Conservation (phyloP, 2,797 vertebrate genomes). For the Pygocentrus nattereri region DNA sequence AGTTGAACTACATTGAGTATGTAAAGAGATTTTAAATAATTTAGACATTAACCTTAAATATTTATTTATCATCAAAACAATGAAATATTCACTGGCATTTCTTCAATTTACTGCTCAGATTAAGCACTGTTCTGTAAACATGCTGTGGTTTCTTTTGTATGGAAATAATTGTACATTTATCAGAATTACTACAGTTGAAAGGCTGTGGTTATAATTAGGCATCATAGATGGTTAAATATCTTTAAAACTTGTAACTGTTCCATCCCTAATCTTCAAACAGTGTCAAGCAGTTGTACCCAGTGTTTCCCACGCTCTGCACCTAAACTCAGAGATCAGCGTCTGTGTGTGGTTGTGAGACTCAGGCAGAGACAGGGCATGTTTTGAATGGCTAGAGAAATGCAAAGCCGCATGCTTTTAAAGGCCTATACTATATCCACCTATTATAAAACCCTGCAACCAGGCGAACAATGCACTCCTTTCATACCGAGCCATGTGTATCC, state of each 20-base stretch:
- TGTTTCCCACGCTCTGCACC: slow-evolving; percentile 10
- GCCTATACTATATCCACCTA: slow-evolving; percentile 25
- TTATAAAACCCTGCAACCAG: neutral
- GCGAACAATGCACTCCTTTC: slow-evolving; percentile 29
- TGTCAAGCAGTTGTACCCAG: neutral
- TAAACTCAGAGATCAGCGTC: slow-evolving; percentile 21
- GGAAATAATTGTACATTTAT: neutral
- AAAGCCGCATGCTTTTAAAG: slow-evolving; percentile 36
- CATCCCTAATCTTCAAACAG: neutral
- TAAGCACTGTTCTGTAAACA: too few relatives aligned
- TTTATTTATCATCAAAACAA: too few relatives aligned
- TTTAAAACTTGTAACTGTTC: neutral
- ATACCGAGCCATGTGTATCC: slow-evolving; percentile 18
- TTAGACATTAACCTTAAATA: too few relatives aligned
- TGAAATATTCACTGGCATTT: too few relatives aligned
- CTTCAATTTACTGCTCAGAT: too few relatives aligned
- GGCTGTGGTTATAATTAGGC: neutral
- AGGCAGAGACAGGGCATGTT: neutral
- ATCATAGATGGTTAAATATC: neutral
- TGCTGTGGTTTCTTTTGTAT: too few relatives aligned
- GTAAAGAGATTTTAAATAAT: too few relatives aligned
- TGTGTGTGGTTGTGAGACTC: slow-evolving; percentile 12
- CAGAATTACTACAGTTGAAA: neutral
- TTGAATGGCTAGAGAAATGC: slow-evolving; percentile 51
- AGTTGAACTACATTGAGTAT: too few relatives aligned